A percentile compares a stretch with the other conserved stretches of the same genome.
Conservation (phyloP, 1,140 invertebrate species). For the Ceratosolen fusciceps region DNA sequence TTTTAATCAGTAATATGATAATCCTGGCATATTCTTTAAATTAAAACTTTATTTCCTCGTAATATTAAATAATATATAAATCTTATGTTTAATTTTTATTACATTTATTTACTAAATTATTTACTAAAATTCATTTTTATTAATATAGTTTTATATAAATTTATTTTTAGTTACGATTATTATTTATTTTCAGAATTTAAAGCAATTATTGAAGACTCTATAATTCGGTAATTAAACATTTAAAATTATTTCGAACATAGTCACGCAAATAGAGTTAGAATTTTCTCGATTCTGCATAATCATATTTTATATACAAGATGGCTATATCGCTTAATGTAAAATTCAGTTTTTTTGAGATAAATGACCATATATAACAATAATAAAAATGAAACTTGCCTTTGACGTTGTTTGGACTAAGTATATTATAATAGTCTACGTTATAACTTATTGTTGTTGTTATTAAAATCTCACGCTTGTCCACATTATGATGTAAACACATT, state of each 20-base stretch:
- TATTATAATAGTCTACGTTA: conserved; percentile 13
- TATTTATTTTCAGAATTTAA: too few species aligned
- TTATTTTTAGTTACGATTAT: too few species aligned
- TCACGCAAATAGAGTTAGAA: not conserved
- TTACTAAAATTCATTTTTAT: too few species aligned
- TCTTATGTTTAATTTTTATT: too few species aligned
- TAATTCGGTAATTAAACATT: too few species aligned
- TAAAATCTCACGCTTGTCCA: conserved; percentile 16
- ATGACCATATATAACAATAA: conserved; percentile 8
- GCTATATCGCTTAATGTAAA: not conserved
- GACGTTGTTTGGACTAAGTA: conserved; percentile 27
- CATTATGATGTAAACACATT: conserved; percentile 15
- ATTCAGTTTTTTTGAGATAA: not conserved
- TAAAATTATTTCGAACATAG: not conserved
- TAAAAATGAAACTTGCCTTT: conserved; percentile 31
- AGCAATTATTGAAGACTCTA: too few species aligned
- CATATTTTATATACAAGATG: not conserved
- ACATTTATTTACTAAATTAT: too few species aligned
- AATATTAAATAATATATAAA: too few species aligned
- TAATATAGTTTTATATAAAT: too few species aligned
- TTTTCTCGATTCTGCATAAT: not conserved
- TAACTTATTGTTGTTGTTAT: conserved; percentile 42
- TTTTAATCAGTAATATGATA: too few species aligned
- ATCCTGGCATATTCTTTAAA: too few species aligned
- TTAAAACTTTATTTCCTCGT: too few species aligned